Conservation (phyloP, 2,888 invertebrate genomes). For the Lochmaea capreae region DNA sequence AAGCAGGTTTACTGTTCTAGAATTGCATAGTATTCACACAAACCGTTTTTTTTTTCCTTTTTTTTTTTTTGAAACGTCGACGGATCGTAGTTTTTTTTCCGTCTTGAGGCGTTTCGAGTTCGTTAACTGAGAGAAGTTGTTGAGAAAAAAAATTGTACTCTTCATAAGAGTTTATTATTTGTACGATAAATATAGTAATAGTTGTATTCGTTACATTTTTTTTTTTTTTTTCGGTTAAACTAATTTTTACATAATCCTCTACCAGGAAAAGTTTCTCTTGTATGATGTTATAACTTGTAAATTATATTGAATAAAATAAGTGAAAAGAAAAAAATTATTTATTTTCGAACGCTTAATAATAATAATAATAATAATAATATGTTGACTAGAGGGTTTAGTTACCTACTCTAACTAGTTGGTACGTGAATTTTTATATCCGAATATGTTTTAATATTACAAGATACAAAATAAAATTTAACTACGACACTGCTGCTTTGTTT, state of each 20-base stretch:
- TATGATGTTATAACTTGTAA: conserved; percentile 50
- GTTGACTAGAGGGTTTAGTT: conserved; percentile 54
- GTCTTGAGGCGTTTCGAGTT: conserved; percentile 34
- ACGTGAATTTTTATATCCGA: conserved; percentile 56
- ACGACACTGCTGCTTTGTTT: conserved; percentile 29
- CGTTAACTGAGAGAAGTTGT: conserved; percentile 49
- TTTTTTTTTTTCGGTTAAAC: conserved; percentile 47
- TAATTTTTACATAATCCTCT: conserved; percentile 46
- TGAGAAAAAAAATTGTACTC: conserved; percentile 51
- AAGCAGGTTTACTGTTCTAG: conserved; percentile 32
- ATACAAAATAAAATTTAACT: conserved; percentile 48
- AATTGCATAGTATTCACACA: conserved; percentile 38
- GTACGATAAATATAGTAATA: conserved; percentile 50
- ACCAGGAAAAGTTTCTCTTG: conserved; percentile 41
- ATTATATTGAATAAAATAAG: conserved; percentile 49
- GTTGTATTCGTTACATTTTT: conserved; percentile 47
- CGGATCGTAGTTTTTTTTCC: conserved; percentile 34
- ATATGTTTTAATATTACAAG: conserved; percentile 52
- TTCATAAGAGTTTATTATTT: conserved; percentile 56
- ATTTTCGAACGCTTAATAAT: conserved; percentile 54
- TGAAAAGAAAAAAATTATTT: conserved; percentile 52
- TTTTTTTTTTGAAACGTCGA: conserved; percentile 19
- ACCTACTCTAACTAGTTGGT: conserved; percentile 50
- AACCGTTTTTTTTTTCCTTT: conserved; percentile 5
- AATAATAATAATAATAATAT: conserved; percentile 18